Percentiles rank a stretch among this genome's conserved stretches.
These are phyloP conservation scores for Nyctalus aviator DNA, from an alignment of 2,797 vertebrate species.

Conservation along the genomic window DNA sequence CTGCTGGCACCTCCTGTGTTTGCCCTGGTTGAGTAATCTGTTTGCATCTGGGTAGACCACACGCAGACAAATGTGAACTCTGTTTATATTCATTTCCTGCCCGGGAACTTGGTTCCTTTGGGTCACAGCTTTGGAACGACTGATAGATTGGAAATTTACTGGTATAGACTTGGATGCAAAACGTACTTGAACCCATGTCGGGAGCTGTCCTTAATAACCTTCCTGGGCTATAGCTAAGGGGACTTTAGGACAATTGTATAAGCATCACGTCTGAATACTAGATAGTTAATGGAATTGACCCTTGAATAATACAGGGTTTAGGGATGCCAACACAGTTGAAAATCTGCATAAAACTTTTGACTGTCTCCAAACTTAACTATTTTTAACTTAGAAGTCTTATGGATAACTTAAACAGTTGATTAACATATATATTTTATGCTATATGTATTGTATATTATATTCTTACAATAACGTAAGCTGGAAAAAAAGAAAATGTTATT, in stretches of 20 bases:
- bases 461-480: background rate
- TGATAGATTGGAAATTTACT: conserved; percentile 76
- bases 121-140: conserved; percentile 64
- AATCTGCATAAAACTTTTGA: background rate
- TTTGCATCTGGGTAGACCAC: conserved; percentile 74
- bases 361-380: background rate
- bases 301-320: background rate
- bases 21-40: conserved; percentile 79
- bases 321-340: background rate
- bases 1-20: conserved; percentile 69
- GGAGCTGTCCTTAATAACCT: background rate
- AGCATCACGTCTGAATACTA: background rate
- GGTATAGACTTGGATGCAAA: conserved; percentile 39
- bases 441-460: background rate
- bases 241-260: background rate
- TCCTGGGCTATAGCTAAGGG: background rate
- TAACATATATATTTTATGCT: background rate
- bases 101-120: conserved; percentile 59
- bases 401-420: background rate
- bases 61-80: conserved; percentile 70
- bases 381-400: background rate
- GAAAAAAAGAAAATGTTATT: background rate
- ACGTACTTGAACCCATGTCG: background rate
- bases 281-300: background rate
- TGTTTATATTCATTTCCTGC: conserved; percentile 75